Base-by-base conservation (phyloP, 1,140 invertebrate genomes). In the Lasaia peninsularis region DNA sequence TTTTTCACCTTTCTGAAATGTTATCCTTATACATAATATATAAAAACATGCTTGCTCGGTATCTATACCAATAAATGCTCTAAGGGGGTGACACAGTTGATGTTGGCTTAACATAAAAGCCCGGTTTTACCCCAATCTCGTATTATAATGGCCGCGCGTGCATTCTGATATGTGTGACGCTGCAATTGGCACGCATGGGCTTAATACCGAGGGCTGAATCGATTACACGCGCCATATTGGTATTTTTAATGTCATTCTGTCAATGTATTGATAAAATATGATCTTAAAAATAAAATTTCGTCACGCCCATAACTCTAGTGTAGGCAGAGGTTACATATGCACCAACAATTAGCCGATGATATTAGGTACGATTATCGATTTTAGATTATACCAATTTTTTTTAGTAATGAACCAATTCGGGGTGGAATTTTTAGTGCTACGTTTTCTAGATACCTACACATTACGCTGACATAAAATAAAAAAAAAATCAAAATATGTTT, bases 141-240 rank as follows among this genome's bases (percentile, higher is more conserved):
- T 8, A 37, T 20, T 37, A 28, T 33, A 20, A 52, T 52, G 48
- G 52, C 14, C 58, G 53, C 32, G 55, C 55, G 37, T 58, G 31
- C 32, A 24, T 58, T 63, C 63, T 32, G 55, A 67, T 65, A 60
- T 40, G 58, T 59, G 65, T 73, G 68, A 71, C 65, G 58, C 60
- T 50, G 34, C 12, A 52, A 60, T 37, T 56, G 58, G 51, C 53
- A 68, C 63, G 55, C 73, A 78, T 72, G 67, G 75, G 71, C 59
- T 62, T 37, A 33, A 59, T 56, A 58, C 53, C 52, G 62, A 68
- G 58, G 62, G 32, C 37, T 24, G 51, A 68, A 74, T 71, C 69
- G 69, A 78, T 78, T 74, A 74, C 69, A 76, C 69, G 68, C 64
- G 52, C 58, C 58, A 44, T 34, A 51, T 60, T 58, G 11, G 28